Conservation (phyloP, 1,140 invertebrate species). For the Holotrichia oblita region DNA sequence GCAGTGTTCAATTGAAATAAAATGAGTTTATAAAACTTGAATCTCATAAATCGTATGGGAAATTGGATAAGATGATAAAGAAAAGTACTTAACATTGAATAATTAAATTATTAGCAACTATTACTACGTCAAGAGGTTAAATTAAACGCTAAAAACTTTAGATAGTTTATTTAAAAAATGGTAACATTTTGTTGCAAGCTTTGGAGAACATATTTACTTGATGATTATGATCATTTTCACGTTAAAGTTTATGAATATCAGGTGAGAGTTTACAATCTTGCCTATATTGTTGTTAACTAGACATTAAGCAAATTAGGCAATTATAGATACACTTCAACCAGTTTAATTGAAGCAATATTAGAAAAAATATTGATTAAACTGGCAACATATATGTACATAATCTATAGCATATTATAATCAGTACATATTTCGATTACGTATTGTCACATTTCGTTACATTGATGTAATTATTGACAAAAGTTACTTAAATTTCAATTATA, state of each 20-base stretch:
- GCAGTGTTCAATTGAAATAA: too few relatives aligned
- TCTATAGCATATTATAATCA: background rate
- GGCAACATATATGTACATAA: background rate
- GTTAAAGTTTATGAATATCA: background rate
- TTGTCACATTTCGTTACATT: background rate
- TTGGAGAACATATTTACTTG: conserved; percentile 15
- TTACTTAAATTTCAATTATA: too few relatives aligned
- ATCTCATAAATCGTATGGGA: too few relatives aligned
- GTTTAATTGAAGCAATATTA: conserved; percentile 27
- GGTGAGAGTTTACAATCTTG: background rate
- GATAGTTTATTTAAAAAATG: conserved; percentile 3
- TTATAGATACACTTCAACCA: background rate
- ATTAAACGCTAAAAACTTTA: background rate
- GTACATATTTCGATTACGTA: background rate
- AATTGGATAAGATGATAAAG: too few relatives aligned
- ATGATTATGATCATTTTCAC: conserved; percentile 10
- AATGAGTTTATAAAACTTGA: too few relatives aligned
- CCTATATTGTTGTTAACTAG: conserved; percentile 5
- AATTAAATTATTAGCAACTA: background rate
- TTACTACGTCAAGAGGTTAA: too few relatives aligned
- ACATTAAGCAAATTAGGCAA: conserved; percentile 33
- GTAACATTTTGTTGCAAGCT: conserved; percentile 29
- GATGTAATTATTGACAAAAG: too few relatives aligned
- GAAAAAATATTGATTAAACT: conserved; percentile 18
- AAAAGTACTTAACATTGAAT: background rate